Conservation (phyloP, 2,113 vertebrate species). For the Catharus bicknelli region DNA sequence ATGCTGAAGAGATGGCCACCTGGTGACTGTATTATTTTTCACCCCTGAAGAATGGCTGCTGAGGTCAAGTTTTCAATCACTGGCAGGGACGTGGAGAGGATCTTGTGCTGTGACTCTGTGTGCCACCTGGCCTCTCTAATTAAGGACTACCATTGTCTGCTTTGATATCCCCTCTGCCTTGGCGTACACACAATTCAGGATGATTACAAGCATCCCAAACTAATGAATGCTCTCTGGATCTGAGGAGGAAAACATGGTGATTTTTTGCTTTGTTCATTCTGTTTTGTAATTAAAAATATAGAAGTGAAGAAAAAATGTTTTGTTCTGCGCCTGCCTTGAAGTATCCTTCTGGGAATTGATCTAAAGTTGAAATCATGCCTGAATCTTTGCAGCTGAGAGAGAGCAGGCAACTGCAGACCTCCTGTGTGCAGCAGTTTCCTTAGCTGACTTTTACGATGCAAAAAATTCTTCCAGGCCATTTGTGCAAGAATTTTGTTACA, state of each 20-base stretch:
- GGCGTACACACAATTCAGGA: background rate
- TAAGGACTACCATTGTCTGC: constrained; percentile 59
- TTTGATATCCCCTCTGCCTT: constrained; percentile 51
- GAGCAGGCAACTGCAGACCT: background rate
- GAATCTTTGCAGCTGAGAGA: background rate
- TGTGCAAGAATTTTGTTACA: constrained; percentile 26
- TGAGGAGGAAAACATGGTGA: background rate
- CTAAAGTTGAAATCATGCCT: constrained; percentile 1
- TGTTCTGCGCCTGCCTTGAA: background rate
- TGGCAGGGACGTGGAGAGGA: constrained; percentile 21
- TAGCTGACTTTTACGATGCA: background rate
- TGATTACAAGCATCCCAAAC: constrained; percentile 6
- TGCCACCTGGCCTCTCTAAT: constrained; percentile 71
- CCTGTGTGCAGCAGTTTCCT: background rate
- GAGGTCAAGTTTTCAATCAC: constrained; percentile 59
- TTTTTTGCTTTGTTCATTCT: constrained; percentile 23
- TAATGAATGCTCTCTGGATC: constrained; percentile 1
- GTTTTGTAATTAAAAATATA: constrained; percentile 43
- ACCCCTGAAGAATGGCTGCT: constrained; percentile 53
- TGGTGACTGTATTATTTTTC: constrained; percentile 64
- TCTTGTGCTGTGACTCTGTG: constrained; percentile 38
- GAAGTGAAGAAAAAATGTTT: constrained; percentile 1
- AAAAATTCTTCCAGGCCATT: constrained; percentile 22
- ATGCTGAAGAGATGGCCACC: constrained; percentile 54
- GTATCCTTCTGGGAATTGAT: constrained; percentile 9